Conservation (phyloP, 2,797 vertebrate genomes). For the Pelobates cultripes region DNA sequence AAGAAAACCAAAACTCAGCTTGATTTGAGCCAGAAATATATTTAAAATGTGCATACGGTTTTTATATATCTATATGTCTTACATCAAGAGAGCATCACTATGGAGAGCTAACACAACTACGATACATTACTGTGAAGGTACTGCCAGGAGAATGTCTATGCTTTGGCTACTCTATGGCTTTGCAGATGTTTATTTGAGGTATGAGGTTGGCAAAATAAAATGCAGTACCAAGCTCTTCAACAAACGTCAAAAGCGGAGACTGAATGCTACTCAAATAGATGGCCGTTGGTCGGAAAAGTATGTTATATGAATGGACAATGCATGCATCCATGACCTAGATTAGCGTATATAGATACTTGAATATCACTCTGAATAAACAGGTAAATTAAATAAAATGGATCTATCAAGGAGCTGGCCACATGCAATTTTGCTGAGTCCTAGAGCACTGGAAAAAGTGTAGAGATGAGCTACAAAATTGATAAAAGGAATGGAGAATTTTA, state of each 20-base stretch:
- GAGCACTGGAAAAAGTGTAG: no score
- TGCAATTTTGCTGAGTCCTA: no score
- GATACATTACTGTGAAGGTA: background rate
- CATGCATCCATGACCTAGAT: no score
- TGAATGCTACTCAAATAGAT: background rate
- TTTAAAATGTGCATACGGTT: background rate
- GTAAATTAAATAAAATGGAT: no score
- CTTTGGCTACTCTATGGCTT: constrained; percentile 14
- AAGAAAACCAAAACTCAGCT: background rate
- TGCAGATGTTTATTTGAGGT: constrained; percentile 36
- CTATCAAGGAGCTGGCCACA: no score
- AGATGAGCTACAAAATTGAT: no score
- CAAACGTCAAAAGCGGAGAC: constrained; percentile 4
- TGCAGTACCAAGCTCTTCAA: constrained; percentile 36
- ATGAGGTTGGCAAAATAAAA: constrained; percentile 20
- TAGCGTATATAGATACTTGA: no score
- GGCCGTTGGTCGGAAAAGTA: no score
- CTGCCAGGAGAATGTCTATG: constrained; percentile 2
- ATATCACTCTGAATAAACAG: no score
- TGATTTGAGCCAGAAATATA: background rate
- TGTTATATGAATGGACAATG: no score
- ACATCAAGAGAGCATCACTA: background rate
- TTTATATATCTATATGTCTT: background rate
- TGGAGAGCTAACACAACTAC: background rate
- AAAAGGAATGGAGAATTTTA: no score